Evolutionary conservation across 2,113 vertebrate genomes (phyloP), one percentile per base, ranked within the genome.

Genomic region (Etheostoma cragini): DNA sequence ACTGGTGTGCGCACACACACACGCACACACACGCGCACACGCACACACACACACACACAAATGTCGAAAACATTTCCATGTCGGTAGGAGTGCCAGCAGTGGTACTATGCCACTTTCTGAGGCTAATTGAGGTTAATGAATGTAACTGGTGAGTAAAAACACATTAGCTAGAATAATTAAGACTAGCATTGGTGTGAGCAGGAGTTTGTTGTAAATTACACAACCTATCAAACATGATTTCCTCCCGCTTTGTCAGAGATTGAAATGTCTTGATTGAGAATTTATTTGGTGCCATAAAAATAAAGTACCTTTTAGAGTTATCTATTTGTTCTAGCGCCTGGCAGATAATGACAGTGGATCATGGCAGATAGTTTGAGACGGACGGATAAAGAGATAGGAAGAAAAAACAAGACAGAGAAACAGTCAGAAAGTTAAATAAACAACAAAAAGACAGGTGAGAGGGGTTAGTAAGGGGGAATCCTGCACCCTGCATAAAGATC

Each of bases 101-200:
- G 67, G 72, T 90, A 82, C 78, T 86, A n/a, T 76, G 46, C 87
- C 88, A 90, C 82, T 85, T 90, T 90, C 76, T 57, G 66, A 78
- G 88, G 91, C 87, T 93, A 94, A 94, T 88, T 88, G 92, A 93
- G 93, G 95, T 95, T 95, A 95, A 95, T 95, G 93, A 93, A 87
- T 85, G 89, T 86, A 92, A 91, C 85, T 91, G 63, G 78, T 90
- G 87, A 92, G 91, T 93, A 90, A 89, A 94, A 95, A 90, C 87
- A 91, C 87, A 91, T 92, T 92, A 94, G 92, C 66, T 72, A 81
- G 81, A 84, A 80, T 92, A 92, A 94, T 94, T 93, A 94, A 93
- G 80, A 83, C 78, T 54, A 72, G 38, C 73, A 75, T 8, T 52
- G 68, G 86, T 76, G 83, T 83, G 61, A 61, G 58, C 53, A 19